Evolutionary conservation across 2,888 invertebrate species (phyloP), one percentile per base, ranked within the genome.

Genomic region (Calameuta idolon): DNA sequence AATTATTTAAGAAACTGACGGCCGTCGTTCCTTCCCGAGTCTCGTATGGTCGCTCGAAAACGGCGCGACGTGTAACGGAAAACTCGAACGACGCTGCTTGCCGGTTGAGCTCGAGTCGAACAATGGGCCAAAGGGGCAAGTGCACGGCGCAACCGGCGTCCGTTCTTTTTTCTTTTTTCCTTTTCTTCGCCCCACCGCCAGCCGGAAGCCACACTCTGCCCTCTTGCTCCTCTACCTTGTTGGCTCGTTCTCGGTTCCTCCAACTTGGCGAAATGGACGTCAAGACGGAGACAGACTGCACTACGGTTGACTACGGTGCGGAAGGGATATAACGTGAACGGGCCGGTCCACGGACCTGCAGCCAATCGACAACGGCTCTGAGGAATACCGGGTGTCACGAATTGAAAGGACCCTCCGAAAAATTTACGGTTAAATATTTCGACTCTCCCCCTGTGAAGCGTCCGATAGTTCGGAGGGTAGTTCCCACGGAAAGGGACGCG

Each of bases 121-220:
- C 90, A 90, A 89, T 89, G 88, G 86, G 85, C 84, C 82, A 82
- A 80, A 84, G 85, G 84, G 85, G 85, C 89, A 88, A 90, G 86
- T 88, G 88, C 88, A 34, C 55, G 23, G 23, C 55, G 55, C 55
- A 89, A 85, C 86, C 86, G 87, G 84, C 87, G 85, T 85, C 87
- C 76, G 73, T 80, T 69, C 69, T 73, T 79, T 34, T 77, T 31
- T 33, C n/a, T 55, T 74, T 74, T n/a, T 35, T 71, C 33, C 76
- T 73, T 74, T 73, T 37, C 77, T 69, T 77, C 71, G 34, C 33
- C 77, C 55, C 76, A 34, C 71, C 71, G 34, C 23, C 55, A 55
- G 55, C 55, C 23, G 55, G 55, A 55, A 55, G 23, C 55, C 55
- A 0, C 55, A 9, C 23, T 55, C 23, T 2, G 23, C 9, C 23